Percentiles rank a stretch among this genome's conserved stretches.
These are phyloP conservation scores for Sandelia bainsii DNA, from an alignment of 2,797 vertebrate genomes.

Conservation along the genomic window DNA sequence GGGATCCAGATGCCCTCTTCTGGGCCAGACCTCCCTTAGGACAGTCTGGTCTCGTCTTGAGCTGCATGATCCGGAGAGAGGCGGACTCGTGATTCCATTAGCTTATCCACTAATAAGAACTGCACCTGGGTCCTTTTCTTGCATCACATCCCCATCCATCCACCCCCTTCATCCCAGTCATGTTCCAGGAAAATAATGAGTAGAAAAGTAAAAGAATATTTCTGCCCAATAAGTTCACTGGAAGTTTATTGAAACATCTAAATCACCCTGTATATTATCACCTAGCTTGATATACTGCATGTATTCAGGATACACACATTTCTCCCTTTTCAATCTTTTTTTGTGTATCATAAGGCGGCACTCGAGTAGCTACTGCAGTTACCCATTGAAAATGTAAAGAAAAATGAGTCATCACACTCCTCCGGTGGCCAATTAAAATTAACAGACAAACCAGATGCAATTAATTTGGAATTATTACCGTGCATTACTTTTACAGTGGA, in stretches of 20 bases:
- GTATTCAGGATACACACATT: background rate
- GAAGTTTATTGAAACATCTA: background rate
- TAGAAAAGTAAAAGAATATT: background rate
- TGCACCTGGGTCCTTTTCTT: conserved; percentile 80
- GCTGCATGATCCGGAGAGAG: conserved; percentile 55
- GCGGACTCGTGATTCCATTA: conserved; percentile 73
- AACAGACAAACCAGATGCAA: conserved; percentile 46
- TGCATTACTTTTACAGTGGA: conserved; percentile 47
- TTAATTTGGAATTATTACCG: conserved; percentile 56
- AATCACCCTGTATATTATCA: background rate
- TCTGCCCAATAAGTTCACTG: background rate
- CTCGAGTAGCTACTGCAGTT: no score
- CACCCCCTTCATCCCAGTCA: background rate
- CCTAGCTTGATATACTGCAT: background rate
- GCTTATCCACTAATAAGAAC: conserved; percentile 73
- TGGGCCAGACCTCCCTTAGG: conserved; percentile 68
- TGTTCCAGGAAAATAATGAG: conserved; percentile 17
- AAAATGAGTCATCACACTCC: conserved; percentile 34
- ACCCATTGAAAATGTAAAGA: conserved; percentile 8
- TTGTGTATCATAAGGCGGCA: background rate
- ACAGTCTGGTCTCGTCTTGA: conserved; percentile 63
- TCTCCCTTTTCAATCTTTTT: background rate
- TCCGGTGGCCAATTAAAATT: conserved; percentile 65
- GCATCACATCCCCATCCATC: conserved; percentile 32
- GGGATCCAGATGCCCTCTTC: conserved; percentile 70